Conservation (phyloP, 2,113 vertebrate species). For the Ailurus styani region DNA sequence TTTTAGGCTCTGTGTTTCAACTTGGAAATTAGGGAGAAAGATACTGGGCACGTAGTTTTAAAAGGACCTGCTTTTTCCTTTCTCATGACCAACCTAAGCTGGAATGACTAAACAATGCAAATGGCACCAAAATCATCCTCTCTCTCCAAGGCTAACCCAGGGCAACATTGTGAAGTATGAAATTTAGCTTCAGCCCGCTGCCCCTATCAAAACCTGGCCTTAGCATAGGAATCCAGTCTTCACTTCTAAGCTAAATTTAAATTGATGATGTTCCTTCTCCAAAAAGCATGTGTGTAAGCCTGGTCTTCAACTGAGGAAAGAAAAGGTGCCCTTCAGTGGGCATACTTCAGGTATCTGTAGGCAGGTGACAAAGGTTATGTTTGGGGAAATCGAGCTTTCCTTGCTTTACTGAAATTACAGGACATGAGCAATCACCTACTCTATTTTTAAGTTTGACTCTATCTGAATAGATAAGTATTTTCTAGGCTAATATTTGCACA, state of each 20-base stretch:
- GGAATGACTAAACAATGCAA: slow-evolving; percentile 25
- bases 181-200: background rate
- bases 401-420: background rate
- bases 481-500: background rate
- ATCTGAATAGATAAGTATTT: background rate
- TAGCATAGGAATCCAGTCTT: background rate
- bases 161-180: background rate
- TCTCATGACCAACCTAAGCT: background rate
- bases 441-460: background rate
- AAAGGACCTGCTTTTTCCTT: slow-evolving; percentile 62
- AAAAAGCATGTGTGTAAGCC: background rate
- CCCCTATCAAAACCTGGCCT: background rate
- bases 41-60: slow-evolving; percentile 48
- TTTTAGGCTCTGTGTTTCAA: slow-evolving; percentile 49
- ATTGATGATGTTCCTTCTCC: background rate
- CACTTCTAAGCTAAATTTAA: background rate
- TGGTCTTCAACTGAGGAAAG: background rate
- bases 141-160: background rate
- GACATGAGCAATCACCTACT: background rate
- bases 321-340: background rate
- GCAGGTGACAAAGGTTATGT: background rate
- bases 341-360: background rate
- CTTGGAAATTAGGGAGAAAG: slow-evolving; percentile 51
- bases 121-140: background rate
- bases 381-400: background rate